Evolutionary conservation across 1,140 invertebrate species (phyloP).

Genomic region (Aphelenchoides avenae): DNA sequence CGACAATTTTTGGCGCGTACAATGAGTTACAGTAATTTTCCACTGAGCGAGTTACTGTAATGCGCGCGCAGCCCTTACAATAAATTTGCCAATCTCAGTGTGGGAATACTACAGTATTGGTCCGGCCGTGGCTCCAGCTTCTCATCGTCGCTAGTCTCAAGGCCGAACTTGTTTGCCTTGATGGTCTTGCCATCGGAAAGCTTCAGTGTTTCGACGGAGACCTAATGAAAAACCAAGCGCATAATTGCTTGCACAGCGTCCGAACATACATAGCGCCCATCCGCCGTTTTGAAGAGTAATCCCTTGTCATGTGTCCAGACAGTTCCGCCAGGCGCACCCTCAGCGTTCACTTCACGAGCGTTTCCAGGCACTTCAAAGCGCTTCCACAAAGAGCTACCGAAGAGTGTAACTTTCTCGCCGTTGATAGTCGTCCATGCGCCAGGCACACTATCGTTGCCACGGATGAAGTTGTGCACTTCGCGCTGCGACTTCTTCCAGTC

Average conservation of each 20-base stretch:
- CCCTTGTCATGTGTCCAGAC: constrained; percentile 59
- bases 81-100: too few species aligned
- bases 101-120: too few species aligned
- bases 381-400: constrained; percentile 74
- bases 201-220: constrained; percentile 69
- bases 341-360: constrained; percentile 64
- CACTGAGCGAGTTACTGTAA: too few species aligned
- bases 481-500: constrained; percentile 72
- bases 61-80: too few species aligned
- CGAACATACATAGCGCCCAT: constrained; percentile 72
- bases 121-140: constrained; percentile 68
- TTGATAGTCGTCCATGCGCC: constrained; percentile 75
- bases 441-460: too few species aligned
- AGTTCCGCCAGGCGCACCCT: constrained; percentile 25
- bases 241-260: too few species aligned
- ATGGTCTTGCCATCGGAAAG: constrained; percentile 76
- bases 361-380: constrained; percentile 64
- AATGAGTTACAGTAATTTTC: too few species aligned
- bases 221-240: too few species aligned
- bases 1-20: too few species aligned
- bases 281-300: constrained; percentile 73
- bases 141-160: constrained; percentile 63
- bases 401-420: constrained; percentile 68
- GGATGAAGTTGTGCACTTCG: too few species aligned
- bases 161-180: constrained; percentile 73